A percentile compares a stretch with the other conserved stretches of the same genome.
Evolutionary conservation across 2,113 vertebrate species (phyloP).

Genomic region (human): GRCh38 chr14:36334001-36334500

Average conservation of each 20-base stretch:
- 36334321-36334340: neutral
- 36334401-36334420: neutral
- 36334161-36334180: neutral
- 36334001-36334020: neutral
- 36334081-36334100: neutral
- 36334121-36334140: neutral
- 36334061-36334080: neutral
- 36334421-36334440: neutral
- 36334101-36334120: neutral
- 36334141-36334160: neutral
- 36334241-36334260: neutral
- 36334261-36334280: neutral
- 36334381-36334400: slow-evolving; percentile 2
- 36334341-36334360: neutral
- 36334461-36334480: neutral
- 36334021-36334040: neutral
- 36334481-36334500: slow-evolving; percentile 14
- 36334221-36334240: neutral
- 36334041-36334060: neutral
- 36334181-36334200: neutral
- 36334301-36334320: neutral
- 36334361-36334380: neutral
- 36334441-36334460: neutral
- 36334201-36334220: neutral
- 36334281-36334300: neutral